phyloP scores from a whole-genome alignment of 2,888 invertebrate species.

The Drosophila aldrichi region DNA sequence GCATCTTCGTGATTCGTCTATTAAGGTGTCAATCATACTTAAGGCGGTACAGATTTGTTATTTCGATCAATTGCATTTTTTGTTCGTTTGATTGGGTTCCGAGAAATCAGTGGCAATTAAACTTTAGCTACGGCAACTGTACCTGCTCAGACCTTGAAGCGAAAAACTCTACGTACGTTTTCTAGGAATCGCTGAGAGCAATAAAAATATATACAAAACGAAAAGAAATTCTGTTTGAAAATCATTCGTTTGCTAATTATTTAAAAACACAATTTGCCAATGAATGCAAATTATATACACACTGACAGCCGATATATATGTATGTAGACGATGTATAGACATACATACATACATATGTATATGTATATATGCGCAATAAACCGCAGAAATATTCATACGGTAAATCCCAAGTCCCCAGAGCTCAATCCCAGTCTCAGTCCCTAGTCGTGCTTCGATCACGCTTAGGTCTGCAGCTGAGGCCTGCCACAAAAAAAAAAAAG shows the following conservation, averaged over 20 bases:
- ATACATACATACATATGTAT: conserved; percentile 3
- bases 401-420: conserved; percentile 47
- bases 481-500: conserved; percentile 9
- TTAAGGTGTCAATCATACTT: conserved; percentile 34
- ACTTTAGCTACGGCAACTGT: conserved; percentile 25
- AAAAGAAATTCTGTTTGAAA: conserved; percentile 21
- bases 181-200: conserved; percentile 18
- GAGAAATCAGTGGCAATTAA: conserved; percentile 19
- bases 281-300: conserved; percentile 35
- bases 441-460: conserved; percentile 23
- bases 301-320: neutral
- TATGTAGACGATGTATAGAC: neutral
- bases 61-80: conserved; percentile 19
- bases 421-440: conserved; percentile 10
- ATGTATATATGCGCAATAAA: conserved; percentile 31
- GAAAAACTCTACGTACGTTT: conserved; percentile 8
- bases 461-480: conserved; percentile 16
- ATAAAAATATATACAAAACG: neutral
- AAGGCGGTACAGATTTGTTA: conserved; percentile 5
- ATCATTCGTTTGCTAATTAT: conserved; percentile 64
- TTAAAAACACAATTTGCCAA: conserved; percentile 58
- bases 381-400: conserved; percentile 20
- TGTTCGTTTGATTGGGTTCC: neutral
- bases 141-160: conserved; percentile 15
- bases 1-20: conserved; percentile 5